phyloP scores from a whole-genome alignment of 1,140 invertebrate genomes.

The Lepidotrigona ventralis region DNA sequence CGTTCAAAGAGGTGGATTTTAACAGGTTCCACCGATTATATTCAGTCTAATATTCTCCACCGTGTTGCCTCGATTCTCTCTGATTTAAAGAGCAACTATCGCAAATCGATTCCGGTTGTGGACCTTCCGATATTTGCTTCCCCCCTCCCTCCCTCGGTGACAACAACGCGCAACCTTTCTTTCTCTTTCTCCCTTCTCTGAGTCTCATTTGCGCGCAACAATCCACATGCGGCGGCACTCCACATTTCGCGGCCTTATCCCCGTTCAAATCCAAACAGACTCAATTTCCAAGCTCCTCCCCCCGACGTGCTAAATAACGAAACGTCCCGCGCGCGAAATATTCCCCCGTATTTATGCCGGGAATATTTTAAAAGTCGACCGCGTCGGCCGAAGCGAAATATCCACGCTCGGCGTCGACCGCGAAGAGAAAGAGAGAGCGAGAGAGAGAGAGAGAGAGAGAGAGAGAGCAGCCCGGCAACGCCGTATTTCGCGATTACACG shows the following conservation, averaged over 20 bases:
- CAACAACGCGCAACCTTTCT: background rate
- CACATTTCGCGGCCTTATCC: background rate
- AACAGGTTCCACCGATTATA: background rate
- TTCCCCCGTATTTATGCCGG: background rate
- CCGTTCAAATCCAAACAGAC: background rate
- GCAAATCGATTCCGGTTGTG: background rate
- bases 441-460: no score
- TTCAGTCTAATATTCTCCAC: background rate
- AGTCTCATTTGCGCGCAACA: background rate
- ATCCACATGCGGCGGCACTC: background rate
- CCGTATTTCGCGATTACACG: constrained; percentile 35
- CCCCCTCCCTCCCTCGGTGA: background rate
- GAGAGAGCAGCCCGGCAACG: background rate
- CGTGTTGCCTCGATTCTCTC: background rate
- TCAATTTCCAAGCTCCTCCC: background rate
- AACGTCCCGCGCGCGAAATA: background rate
- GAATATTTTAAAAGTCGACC: constrained; percentile 8
- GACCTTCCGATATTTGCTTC: background rate
- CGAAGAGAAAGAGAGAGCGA: no score
- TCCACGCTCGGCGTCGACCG: background rate
- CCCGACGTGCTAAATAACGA: constrained; percentile 10
- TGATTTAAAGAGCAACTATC: background rate
- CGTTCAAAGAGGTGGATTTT: background rate
- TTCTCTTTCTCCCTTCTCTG: background rate
- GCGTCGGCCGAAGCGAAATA: background rate